Base-by-base conservation (phyloP, 2,888 invertebrate genomes). In the Ophion slaviceki region DNA sequence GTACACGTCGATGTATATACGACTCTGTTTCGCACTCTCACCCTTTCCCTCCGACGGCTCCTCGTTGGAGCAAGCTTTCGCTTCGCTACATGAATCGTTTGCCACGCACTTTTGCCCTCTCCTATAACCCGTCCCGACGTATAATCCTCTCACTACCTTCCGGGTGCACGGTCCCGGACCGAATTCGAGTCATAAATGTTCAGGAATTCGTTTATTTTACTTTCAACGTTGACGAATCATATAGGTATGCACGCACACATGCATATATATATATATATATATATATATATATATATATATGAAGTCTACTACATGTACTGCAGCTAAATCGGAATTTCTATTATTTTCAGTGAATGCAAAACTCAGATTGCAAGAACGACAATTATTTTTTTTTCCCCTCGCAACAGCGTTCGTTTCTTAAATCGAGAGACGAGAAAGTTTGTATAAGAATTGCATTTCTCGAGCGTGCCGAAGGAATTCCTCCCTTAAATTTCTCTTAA, bases 91-190 rank as follows among this genome's bases (percentile, higher is more conserved):
- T 53, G 70, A 77, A 80, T 84, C 71, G 74, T 67, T 71, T n/a
- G 53, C 71, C 66, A 76, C 75, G 75, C 85, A 79, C 79, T 82
- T 85, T 82, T 76, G 67, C 57, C 40, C 76, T 75, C 75, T 71
- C 53, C 20, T 67, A 59, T 28, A 64, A 61, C 53, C 17, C 70
- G 70, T 68, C 67, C 57, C 53, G 66, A 59, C 78, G 36, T 53
- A 53, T 80, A 28, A 61, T 68, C 67, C 28, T 53, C 61, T n/a
- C 20, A 59, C 11, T 20, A 57, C 36, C 53, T 68, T 67, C 64
- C 45, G 64, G 28, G 36, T 57, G 8, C 36, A 45, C 66, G 67
- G n/a, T 45, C 47, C 40, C 70, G 70, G 36, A 68, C 24, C 71
- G 53, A 79, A 83, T 57, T 57, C 36, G 5, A 45, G 71, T 40